Evolutionary conservation across 2,888 invertebrate genomes (phyloP).

Genomic region (Ariolimax columbianus): DNA sequence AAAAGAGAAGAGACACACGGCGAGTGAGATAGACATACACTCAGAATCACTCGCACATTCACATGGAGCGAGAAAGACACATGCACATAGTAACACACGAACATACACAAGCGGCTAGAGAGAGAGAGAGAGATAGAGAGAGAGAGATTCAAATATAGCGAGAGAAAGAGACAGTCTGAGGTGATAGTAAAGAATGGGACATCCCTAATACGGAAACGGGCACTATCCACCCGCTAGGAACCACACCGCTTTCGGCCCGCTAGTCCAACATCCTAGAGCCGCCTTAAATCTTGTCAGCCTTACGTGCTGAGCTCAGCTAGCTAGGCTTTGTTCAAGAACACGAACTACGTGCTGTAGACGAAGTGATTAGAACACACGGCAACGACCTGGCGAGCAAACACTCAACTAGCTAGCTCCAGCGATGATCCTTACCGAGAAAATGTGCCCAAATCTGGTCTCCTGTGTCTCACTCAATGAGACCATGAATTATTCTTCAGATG

Average conservation of each 20-base stretch:
- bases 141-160: too few species aligned
- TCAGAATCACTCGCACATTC: too few species aligned
- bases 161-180: neutral
- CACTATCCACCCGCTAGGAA: neutral
- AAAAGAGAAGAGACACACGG: too few species aligned
- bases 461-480: slow-evolving; percentile 22
- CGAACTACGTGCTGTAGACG: neutral
- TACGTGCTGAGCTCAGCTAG: slow-evolving; percentile 18
- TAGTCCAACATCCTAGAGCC: slow-evolving; percentile 24
- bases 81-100: too few species aligned
- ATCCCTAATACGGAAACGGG: neutral
- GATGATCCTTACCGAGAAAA: neutral
- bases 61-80: too few species aligned
- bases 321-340: neutral
- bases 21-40: too few species aligned
- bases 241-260: neutral
- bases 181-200: neutral
- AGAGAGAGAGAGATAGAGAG: too few species aligned
- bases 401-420: neutral
- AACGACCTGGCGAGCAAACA: slow-evolving; percentile 3
- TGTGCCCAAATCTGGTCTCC: neutral
- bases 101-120: too few species aligned
- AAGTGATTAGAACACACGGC: neutral
- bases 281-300: neutral
- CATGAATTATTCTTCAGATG: neutral